Percentiles rank a stretch among this genome's conserved stretches.
Conservation (phyloP, 2,113 vertebrate species). For the Dromaius novaehollandiae region DNA sequence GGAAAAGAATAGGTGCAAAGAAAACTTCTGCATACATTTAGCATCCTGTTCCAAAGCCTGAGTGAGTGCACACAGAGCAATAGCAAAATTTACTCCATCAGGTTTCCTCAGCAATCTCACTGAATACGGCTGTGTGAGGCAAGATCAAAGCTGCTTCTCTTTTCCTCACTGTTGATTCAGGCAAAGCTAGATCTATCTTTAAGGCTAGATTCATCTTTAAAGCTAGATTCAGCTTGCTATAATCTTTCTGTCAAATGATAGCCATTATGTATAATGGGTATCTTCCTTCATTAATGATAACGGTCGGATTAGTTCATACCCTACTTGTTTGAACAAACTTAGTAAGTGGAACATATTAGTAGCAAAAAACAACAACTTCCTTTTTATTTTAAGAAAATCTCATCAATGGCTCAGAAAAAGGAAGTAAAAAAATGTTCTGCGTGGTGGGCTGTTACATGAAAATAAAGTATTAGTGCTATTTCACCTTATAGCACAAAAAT, state of each 20-base stretch:
- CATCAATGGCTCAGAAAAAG: slow-evolving; percentile 36
- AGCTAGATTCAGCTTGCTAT: background rate
- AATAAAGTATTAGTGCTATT: slow-evolving; percentile 22
- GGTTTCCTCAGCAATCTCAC: background rate
- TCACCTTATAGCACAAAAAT: background rate
- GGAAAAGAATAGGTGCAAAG: background rate
- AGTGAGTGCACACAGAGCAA: background rate
- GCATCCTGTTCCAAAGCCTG: background rate
- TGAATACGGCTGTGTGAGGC: background rate
- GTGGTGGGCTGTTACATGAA: background rate
- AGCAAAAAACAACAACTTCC: slow-evolving; percentile 4
- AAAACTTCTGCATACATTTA: background rate
- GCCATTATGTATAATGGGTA: background rate
- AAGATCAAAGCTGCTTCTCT: slow-evolving; percentile 15
- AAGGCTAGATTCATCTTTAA: background rate
- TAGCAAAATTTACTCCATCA: background rate
- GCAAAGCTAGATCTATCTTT: background rate
- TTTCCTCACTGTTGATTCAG: background rate
- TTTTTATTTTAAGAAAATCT: slow-evolving; percentile 30
- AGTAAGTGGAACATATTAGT: background rate
- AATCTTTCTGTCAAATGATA: background rate
- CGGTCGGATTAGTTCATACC: background rate
- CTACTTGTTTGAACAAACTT: background rate
- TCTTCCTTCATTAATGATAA: background rate
- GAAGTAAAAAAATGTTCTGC: slow-evolving; percentile 5